Evolutionary conservation across 2,113 vertebrate species (phyloP).

Genomic region (Himantopus leucocephalus): DNA sequence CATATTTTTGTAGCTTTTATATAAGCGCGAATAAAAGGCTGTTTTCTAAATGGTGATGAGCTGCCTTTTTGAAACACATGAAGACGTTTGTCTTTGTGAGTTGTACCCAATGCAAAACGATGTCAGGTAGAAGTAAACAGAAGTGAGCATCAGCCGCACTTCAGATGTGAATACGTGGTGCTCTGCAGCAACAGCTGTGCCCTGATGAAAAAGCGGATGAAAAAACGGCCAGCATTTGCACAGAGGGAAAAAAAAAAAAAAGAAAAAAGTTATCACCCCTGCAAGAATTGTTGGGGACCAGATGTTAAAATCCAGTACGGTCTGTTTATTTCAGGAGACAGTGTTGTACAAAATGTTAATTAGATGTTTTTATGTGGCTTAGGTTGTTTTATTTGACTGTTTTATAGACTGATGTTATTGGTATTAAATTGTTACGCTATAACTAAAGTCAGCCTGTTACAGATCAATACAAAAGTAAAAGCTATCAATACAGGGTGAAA

Average conservation of each 20-base stretch:
- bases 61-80: constrained; percentile 16
- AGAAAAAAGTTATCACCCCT: constrained; percentile 12
- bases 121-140: constrained; percentile 19
- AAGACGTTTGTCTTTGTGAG: constrained; percentile 55
- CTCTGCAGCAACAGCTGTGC: constrained; percentile 49
- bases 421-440: background rate
- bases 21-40: background rate
- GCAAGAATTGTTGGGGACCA: constrained; percentile 45
- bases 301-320: constrained; percentile 53
- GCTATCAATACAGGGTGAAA: background rate
- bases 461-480: background rate
- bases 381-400: background rate
- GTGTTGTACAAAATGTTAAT: constrained; percentile 60
- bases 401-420: constrained; percentile 6
- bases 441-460: background rate
- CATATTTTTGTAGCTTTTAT: background rate
- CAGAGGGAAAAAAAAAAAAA: background rate
- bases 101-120: background rate
- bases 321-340: constrained; percentile 49
- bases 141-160: background rate
- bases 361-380: constrained; percentile 1
- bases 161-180: background rate
- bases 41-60: background rate
- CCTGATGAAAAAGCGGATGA: background rate
- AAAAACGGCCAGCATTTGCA: constrained; percentile 18